Conservation (phyloP, 2,888 invertebrate genomes). For the Anoncus sp. region DNA sequence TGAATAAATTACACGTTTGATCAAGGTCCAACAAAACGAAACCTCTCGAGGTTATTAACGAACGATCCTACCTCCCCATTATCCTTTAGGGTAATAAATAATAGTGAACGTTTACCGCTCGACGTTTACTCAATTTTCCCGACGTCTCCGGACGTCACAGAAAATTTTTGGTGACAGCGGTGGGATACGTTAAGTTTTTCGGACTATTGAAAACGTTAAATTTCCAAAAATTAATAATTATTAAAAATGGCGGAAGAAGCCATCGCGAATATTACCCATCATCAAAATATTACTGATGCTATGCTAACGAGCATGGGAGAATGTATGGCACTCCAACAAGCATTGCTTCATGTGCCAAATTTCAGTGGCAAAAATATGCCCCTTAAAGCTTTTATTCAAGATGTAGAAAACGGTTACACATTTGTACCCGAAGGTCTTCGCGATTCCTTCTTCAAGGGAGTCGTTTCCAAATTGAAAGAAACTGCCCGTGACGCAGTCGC, state of each 20-base stretch:
- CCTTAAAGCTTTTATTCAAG: constrained; percentile 40
- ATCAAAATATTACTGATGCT: constrained; percentile 43
- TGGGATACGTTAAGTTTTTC: too few relatives aligned
- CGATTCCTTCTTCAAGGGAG: constrained; percentile 30
- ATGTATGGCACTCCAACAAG: constrained; percentile 48
- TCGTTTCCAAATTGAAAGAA: constrained; percentile 16
- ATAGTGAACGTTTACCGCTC: too few relatives aligned
- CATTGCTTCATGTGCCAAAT: constrained; percentile 29
- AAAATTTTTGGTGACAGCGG: too few relatives aligned
- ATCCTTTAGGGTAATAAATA: too few relatives aligned
- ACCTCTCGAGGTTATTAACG: too few relatives aligned
- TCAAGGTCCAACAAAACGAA: too few relatives aligned
- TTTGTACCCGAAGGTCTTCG: constrained; percentile 20
- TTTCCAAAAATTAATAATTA: too few relatives aligned
- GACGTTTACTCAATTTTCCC: too few relatives aligned
- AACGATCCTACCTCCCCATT: too few relatives aligned
- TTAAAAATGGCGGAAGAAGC: constrained; percentile 8
- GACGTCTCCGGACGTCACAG: too few relatives aligned
- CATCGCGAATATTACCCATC: constrained; percentile 30
- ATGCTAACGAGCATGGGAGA: constrained; percentile 49
- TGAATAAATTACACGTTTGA: too few relatives aligned
- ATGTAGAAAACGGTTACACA: constrained; percentile 31
- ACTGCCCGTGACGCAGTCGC: constrained; percentile 4
- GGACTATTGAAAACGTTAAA: too few relatives aligned
- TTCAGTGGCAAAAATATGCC: constrained; percentile 47